These are phyloP conservation scores for Harpegnathos saltator DNA, from an alignment of 1,140 invertebrate species.

Conservation along the genomic window DNA sequence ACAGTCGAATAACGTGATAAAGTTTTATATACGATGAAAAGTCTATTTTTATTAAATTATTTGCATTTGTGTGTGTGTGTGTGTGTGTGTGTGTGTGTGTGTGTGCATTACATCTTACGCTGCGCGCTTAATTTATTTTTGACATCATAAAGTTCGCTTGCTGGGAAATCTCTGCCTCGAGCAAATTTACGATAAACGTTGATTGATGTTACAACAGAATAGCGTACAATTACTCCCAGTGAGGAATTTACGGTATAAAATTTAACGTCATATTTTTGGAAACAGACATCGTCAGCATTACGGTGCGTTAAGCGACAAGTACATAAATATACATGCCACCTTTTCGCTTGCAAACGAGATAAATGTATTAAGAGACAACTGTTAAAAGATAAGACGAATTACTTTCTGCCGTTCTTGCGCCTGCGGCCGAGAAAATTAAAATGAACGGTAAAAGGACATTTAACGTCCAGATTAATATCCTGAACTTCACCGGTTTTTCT, in stretches of 20 bases:
- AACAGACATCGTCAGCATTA: background rate
- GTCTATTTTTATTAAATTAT: slow-evolving; percentile 42
- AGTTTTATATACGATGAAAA: slow-evolving; percentile 14
- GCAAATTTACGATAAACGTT: slow-evolving; percentile 5
- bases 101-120: slow-evolving; percentile 26
- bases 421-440: background rate
- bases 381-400: background rate
- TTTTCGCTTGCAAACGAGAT: background rate
- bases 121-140: slow-evolving; percentile 1
- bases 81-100: no score
- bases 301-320: background rate
- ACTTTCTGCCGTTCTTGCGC: background rate
- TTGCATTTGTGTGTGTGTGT: no score
- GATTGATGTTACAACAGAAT: slow-evolving; percentile 9
- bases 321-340: background rate
- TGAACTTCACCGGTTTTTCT: background rate
- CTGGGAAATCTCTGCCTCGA: background rate
- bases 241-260: slow-evolving; percentile 2
- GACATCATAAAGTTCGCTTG: slow-evolving; percentile 25
- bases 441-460: slow-evolving; percentile 24
- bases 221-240: slow-evolving; percentile 6
- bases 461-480: slow-evolving; percentile 18
- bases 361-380: background rate
- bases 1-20: slow-evolving; percentile 3
- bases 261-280: background rate